These are phyloP conservation scores for Aphelenchoides fujianensis DNA, from an alignment of 1,140 invertebrate species.

Conservation along the genomic window DNA sequence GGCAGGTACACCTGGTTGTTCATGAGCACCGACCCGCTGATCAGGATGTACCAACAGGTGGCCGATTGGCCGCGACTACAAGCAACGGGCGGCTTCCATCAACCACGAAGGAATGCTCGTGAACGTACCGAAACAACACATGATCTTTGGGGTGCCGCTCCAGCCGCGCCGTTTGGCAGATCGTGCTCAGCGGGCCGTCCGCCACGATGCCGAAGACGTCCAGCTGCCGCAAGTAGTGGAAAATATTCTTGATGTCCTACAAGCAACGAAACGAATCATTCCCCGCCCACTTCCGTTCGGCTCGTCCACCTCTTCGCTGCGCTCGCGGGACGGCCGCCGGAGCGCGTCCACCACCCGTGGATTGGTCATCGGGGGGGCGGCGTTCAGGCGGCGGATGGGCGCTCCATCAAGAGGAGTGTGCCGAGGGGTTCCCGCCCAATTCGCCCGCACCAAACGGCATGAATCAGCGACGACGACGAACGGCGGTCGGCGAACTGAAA, in stretches of 20 bases:
- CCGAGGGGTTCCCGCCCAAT: no score
- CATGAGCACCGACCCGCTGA: constrained; percentile 51
- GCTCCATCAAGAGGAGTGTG: no score
- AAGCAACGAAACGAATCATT: constrained; percentile 23
- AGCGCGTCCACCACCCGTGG: constrained; percentile 11
- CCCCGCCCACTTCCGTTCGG: background rate
- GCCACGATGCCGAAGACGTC: constrained; percentile 43
- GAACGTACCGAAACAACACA: constrained; percentile 45
- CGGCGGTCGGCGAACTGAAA: no score
- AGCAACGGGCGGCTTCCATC: constrained; percentile 14
- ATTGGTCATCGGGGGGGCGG: background rate
- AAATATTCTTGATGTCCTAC: constrained; percentile 44
- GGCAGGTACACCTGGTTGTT: constrained; percentile 54
- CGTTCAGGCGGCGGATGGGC: background rate
- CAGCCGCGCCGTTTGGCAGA: constrained; percentile 44
- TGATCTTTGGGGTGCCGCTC: constrained; percentile 49
- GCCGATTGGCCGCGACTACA: constrained; percentile 49
- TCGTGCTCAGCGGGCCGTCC: constrained; percentile 36
- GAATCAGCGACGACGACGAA: no score
- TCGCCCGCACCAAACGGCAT: no score
- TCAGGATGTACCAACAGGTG: constrained; percentile 52
- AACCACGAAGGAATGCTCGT: no score
- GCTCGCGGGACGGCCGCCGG: background rate
- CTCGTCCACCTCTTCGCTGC: background rate
- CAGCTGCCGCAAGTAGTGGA: constrained; percentile 39